Percentiles rank a stretch among this genome's conserved stretches.
phyloP scores from a whole-genome alignment of 2,797 vertebrate species.

The Tachyglossus aculeatus region DNA sequence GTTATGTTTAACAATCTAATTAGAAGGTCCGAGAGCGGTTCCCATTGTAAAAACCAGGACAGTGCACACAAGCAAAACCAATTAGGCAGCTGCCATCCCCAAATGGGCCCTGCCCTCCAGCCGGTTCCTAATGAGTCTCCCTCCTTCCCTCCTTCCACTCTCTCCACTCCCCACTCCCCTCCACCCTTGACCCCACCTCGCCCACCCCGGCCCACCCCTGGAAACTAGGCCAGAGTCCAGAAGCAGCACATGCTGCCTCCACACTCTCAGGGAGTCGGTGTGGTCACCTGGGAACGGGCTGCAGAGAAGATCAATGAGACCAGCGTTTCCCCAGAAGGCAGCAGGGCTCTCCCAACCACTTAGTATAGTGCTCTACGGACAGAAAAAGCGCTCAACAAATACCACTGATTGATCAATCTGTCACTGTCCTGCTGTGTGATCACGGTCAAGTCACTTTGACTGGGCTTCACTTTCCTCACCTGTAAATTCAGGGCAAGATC shows the following conservation, averaged over 20 bases:
- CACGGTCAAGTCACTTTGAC: not conserved
- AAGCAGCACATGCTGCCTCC: not conserved
- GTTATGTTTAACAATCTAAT: conserved; percentile 85
- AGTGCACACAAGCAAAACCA: conserved; percentile 76
- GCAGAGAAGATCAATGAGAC: too few relatives aligned
- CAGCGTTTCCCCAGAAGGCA: too few relatives aligned
- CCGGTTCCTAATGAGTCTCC: conserved; percentile 75
- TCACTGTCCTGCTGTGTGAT: not conserved
- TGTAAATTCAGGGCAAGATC: not conserved
- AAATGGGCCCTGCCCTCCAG: conserved; percentile 67
- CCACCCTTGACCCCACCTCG: not conserved
- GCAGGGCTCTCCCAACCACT: too few relatives aligned
- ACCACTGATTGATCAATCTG: too few relatives aligned
- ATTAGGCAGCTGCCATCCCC: conserved; percentile 83
- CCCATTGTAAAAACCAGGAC: conserved; percentile 78
- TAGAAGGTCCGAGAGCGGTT: conserved; percentile 75
- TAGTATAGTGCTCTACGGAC: too few relatives aligned
- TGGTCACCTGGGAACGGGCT: not conserved
- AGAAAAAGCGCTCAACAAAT: too few relatives aligned
- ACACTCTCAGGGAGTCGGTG: not conserved
- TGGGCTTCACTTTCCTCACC: not conserved
- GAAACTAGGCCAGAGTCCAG: conserved; percentile 64
- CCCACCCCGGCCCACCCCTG: conserved; percentile 56
- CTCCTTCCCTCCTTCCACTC: too few relatives aligned
- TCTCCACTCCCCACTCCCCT: not conserved